phyloP scores from a whole-genome alignment of 2,797 vertebrate genomes.

The Neosalanx taihuensis region DNA sequence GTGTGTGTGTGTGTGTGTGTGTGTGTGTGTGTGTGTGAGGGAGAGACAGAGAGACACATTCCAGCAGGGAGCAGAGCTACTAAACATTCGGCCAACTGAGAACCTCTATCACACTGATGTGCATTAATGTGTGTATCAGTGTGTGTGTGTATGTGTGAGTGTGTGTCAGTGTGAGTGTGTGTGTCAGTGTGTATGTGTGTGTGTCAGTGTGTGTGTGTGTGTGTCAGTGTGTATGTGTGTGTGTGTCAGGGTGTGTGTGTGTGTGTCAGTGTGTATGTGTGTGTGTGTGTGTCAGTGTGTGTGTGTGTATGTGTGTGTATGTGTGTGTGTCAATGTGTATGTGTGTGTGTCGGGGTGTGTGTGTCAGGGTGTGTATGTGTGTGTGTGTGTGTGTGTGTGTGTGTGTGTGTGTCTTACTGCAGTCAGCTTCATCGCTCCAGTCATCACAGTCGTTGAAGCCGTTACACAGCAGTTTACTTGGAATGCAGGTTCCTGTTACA shows the following conservation, averaged over 20 bases:
- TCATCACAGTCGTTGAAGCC: conserved; percentile 94
- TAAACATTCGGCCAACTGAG: too few species aligned
- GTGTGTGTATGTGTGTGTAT: conserved; percentile 13
- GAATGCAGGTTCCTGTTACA: conserved; percentile 82
- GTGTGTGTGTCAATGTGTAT: conserved; percentile 6
- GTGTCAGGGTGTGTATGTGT: too few species aligned
- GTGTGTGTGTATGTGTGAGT: conserved; percentile 4
- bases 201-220: neutral
- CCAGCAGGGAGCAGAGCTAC: too few species aligned
- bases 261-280: conserved; percentile 7
- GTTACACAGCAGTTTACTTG: conserved; percentile 86
- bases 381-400: neutral
- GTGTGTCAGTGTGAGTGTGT: neutral
- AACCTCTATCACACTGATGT: too few species aligned
- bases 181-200: conserved; percentile 6
- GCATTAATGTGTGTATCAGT: neutral
- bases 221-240: conserved; percentile 3
- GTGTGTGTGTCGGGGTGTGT: too few species aligned
- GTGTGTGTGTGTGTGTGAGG: neutral
- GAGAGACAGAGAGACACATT: too few species aligned
- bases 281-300: conserved; percentile 2
- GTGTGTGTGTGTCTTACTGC: conserved; percentile 73
- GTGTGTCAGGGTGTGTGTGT: conserved; percentile 4
- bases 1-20: neutral
- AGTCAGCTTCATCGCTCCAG: conserved; percentile 91